Conservation (phyloP, 2,113 vertebrate species). For the Mirza zaza region DNA sequence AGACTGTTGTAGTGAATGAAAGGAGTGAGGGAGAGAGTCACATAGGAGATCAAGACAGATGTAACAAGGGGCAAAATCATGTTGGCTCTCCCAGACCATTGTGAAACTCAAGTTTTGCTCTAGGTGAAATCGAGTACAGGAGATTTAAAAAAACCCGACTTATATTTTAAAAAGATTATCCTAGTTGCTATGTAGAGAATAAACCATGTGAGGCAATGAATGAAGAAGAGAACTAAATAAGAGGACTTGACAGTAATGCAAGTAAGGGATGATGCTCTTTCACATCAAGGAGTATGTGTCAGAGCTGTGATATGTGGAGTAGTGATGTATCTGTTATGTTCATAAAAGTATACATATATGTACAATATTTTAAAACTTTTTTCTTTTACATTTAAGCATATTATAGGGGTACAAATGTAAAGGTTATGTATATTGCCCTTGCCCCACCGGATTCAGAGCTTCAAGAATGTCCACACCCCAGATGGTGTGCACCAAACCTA, state of each 20-base stretch:
- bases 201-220: neutral
- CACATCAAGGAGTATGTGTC: too few species aligned
- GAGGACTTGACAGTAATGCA: neutral
- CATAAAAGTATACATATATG: neutral
- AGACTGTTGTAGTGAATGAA: neutral
- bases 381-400: neutral
- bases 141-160: neutral
- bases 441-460: too few species aligned
- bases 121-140: neutral
- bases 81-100: neutral
- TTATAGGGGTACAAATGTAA: too few species aligned
- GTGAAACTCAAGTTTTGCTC: neutral
- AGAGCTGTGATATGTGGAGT: neutral
- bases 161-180: neutral
- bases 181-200: neutral
- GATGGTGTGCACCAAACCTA: too few species aligned
- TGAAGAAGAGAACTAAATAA: neutral
- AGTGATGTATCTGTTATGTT: neutral
- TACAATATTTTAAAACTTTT: neutral
- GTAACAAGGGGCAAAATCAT: neutral
- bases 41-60: neutral
- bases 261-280: neutral
- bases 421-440: too few species aligned
- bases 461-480: too few species aligned
- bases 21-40: neutral